Evolutionary conservation across 1,140 invertebrate genomes (phyloP), one percentile per base, ranked within the genome.

Genomic region (Solenopsis fugax): DNA sequence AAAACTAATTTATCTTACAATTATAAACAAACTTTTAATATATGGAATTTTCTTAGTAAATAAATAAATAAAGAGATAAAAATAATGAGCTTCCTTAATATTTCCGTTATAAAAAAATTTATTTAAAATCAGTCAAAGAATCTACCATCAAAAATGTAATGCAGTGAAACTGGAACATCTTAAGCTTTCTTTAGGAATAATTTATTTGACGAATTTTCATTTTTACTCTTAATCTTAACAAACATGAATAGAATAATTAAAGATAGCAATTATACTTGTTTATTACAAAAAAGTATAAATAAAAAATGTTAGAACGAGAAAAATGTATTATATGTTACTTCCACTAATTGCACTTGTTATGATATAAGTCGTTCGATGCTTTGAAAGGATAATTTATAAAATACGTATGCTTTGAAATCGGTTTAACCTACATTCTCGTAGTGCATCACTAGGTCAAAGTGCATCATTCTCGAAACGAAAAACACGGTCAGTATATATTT

Each of bases 391-490:
- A 60, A 60, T 84, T 84, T 84, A 37, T 60, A 84, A 60, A 73
- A 84, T 34, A 54, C 52, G 12, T 37, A 24, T 75, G 67, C 41
- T 73, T 75, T 60, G 56, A 58, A 73, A 84, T 62, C 54, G 69
- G 13, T 84, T 84, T 84, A 84, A 84, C 69, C 80, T 73, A 75
- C 56, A 60, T 73, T 48, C 24, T 56, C 67, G n/a, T 84, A 67
- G 48, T 54, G 62, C 34, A 84, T 48, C 37, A 82, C 54, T 75
- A 18, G 80, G 80, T 73, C 80, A 84, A 84, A 84, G 80, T 84
- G 75, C 73, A 85, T 67, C 29, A 85, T 21, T 41, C 58, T 65
- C 82, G 60, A 73, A 84, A 84, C 41, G 80, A 85, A 85, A 85
- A 85, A 78, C 73, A 78, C 82, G 60, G 73, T 65, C 73, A 54